Percentiles rank a stretch among this genome's conserved stretches.
phyloP scores from a whole-genome alignment of 2,888 invertebrate species.

The Sinohyriopsis cumingii region DNA sequence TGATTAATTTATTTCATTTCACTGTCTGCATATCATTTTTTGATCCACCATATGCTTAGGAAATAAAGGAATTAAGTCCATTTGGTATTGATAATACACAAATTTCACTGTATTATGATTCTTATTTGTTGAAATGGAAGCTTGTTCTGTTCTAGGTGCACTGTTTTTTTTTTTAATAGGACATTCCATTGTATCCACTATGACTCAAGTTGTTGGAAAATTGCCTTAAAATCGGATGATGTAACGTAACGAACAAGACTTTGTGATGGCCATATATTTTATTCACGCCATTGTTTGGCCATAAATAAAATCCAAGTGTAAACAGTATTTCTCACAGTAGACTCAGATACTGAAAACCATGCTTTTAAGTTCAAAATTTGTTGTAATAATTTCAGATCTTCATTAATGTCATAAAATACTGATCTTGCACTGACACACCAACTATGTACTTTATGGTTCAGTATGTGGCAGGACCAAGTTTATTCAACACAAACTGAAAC shows the following conservation, averaged over 20 bases:
- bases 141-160: conserved; percentile 21
- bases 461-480: conserved; percentile 22
- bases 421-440: conserved; percentile 12
- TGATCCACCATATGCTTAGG: conserved; percentile 23
- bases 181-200: conserved; percentile 34
- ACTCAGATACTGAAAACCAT: conserved; percentile 20
- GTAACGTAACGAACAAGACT: conserved; percentile 19
- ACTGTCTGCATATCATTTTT: conserved; percentile 27
- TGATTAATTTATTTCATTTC: conserved; percentile 13
- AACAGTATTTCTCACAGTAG: conserved; percentile 14
- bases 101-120: conserved; percentile 30
- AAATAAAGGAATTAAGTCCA: conserved; percentile 19
- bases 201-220: conserved; percentile 31
- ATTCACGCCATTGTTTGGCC: conserved; percentile 22
- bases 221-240: conserved; percentile 22
- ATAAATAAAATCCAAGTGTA: conserved; percentile 23
- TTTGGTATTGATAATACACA: conserved; percentile 22
- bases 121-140: conserved; percentile 37
- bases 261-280: conserved; percentile 17
- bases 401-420: conserved; percentile 21
- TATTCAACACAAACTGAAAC: conserved; percentile 11
- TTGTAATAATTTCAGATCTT: conserved; percentile 10
- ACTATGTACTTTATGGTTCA: too few relatives aligned
- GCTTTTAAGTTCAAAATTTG: conserved; percentile 10
- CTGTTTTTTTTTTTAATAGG: conserved; percentile 30